These are phyloP conservation scores for Carassius carassius DNA, from an alignment of 2,113 vertebrate genomes.

Conservation along the genomic window DNA sequence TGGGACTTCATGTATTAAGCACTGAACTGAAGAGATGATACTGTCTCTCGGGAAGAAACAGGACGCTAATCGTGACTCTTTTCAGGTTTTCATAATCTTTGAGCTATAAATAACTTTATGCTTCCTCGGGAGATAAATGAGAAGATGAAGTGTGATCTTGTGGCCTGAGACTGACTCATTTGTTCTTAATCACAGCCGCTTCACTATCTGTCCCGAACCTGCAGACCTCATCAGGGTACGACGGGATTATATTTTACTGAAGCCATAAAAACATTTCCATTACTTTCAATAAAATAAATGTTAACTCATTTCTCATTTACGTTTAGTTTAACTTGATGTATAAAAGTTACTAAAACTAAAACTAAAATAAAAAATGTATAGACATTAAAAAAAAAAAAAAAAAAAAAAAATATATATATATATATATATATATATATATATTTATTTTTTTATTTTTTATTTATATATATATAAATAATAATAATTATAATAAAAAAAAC, in stretches of 20 bases:
- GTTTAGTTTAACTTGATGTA: not conserved
- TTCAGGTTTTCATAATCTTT: constrained; percentile 21
- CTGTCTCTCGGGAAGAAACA: constrained; percentile 8
- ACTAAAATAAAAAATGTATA: not conserved
- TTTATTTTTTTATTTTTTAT: no score
- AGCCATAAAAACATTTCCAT: not conserved
- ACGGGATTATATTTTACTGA: not conserved
- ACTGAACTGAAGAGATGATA: constrained; percentile 32
- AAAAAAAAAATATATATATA: no score
- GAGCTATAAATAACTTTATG: constrained; percentile 15
- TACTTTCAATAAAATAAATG: not conserved
- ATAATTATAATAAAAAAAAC: no score
- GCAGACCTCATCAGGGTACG: not conserved
- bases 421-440: no score
- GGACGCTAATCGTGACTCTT: constrained; percentile 16
- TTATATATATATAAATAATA: no score
- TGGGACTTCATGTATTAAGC: constrained; percentile 10
- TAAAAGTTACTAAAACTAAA: not conserved
- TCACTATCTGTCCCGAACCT: not conserved
- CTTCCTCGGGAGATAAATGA: constrained; percentile 21
- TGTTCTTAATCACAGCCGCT: constrained; percentile 10
- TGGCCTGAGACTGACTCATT: constrained; percentile 20
- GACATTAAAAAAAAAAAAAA: no score
- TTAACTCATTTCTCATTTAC: not conserved
- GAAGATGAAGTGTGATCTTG: constrained; percentile 12